phyloP scores from a whole-genome alignment of 2,797 vertebrate genomes.

The Xenops minutus region DNA sequence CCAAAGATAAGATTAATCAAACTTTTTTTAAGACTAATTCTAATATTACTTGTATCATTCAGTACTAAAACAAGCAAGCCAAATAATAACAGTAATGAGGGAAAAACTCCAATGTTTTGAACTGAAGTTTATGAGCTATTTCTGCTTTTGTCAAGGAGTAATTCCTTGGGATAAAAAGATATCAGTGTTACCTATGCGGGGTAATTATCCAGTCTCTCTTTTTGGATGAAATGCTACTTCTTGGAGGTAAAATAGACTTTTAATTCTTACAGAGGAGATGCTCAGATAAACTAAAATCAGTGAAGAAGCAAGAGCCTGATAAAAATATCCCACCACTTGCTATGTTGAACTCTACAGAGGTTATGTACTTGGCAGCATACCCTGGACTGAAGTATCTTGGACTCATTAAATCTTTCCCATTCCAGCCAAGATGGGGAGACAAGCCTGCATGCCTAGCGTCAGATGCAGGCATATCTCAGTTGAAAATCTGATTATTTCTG shows the following conservation, averaged over 20 bases:
- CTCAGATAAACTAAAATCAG: background rate
- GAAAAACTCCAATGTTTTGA: rapidly evolving
- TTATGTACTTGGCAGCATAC: background rate
- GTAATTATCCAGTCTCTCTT: background rate
- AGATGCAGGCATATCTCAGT: background rate
- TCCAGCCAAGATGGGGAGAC: background rate
- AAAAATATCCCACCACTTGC: background rate
- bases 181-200: rapidly evolving
- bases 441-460: background rate
- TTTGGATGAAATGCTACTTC: background rate
- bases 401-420: background rate
- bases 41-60: background rate
- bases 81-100: background rate
- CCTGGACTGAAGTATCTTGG: background rate
- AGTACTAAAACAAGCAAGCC: background rate
- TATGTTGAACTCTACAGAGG: background rate
- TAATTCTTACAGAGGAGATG: background rate
- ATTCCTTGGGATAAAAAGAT: background rate
- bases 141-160: background rate
- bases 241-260: background rate
- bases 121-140: background rate
- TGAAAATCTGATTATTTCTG: background rate
- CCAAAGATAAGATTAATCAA: background rate
- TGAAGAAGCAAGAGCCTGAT: background rate
- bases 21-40: background rate